phyloP scores from a whole-genome alignment of 2,797 vertebrate species.

The Arrhamphus sclerolepis region DNA sequence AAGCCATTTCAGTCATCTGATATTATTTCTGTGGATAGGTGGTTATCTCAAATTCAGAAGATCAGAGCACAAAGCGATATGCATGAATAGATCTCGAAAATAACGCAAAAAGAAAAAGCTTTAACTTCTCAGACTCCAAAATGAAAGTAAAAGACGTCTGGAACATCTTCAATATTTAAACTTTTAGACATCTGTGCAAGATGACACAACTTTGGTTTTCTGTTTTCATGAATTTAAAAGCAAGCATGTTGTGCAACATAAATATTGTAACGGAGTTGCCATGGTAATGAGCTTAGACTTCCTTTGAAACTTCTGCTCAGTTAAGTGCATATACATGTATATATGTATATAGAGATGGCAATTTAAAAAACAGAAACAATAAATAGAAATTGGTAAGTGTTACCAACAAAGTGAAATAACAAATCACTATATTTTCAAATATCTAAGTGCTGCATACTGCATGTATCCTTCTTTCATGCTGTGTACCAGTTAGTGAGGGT shows the following conservation, averaged over 20 bases:
- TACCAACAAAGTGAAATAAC: too few species aligned
- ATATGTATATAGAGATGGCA: too few species aligned
- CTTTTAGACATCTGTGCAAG: conserved; percentile 16
- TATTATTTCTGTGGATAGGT: conserved; percentile 25
- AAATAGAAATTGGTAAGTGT: too few species aligned
- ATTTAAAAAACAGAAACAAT: too few species aligned
- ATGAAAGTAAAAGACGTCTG: conserved; percentile 14
- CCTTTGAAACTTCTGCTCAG: background rate
- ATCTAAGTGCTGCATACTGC: too few species aligned
- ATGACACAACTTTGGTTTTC: conserved; percentile 7
- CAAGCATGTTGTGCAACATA: conserved; percentile 17
- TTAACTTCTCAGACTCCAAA: conserved; percentile 28
- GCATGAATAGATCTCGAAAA: conserved; percentile 53
- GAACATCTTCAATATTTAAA: conserved; percentile 19
- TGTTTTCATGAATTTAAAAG: conserved; percentile 40
- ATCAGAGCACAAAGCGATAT: conserved; percentile 41
- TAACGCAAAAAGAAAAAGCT: conserved; percentile 22
- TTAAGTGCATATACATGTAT: background rate
- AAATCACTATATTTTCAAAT: too few species aligned
- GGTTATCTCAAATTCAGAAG: conserved; percentile 52
- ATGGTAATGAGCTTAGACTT: conserved; percentile 19
- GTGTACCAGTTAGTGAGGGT: background rate
- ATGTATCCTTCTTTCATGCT: background rate
- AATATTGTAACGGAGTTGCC: conserved; percentile 27
- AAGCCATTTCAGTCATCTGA: conserved; percentile 57